These are phyloP conservation scores for Leucopsar rothschildi DNA, from an alignment of 2,113 vertebrate genomes.

Conservation along the genomic window DNA sequence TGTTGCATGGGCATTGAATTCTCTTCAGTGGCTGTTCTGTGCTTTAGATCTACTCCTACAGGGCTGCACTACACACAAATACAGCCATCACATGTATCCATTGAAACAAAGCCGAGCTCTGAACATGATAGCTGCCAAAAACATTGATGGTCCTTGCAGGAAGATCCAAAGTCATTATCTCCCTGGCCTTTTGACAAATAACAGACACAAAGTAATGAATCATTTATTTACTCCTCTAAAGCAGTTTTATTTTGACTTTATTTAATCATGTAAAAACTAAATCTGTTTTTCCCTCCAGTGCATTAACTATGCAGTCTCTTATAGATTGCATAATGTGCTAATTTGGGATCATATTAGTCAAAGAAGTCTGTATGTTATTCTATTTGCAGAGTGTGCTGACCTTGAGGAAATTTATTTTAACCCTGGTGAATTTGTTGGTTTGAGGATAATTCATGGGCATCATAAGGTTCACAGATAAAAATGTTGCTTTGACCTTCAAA, in stretches of 20 bases:
- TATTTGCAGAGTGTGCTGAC: conserved; percentile 15
- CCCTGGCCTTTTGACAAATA: background rate
- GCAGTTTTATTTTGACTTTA: conserved; percentile 7
- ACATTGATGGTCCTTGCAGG: background rate
- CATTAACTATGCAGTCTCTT: background rate
- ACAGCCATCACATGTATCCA: background rate
- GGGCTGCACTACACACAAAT: background rate
- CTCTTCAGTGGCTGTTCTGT: background rate
- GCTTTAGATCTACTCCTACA: background rate
- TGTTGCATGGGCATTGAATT: background rate
- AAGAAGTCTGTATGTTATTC: background rate
- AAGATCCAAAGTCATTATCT: background rate
- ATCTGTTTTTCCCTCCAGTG: background rate
- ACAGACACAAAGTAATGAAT: background rate
- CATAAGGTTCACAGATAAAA: conserved; percentile 36
- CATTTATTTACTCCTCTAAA: conserved; percentile 12
- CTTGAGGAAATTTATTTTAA: conserved; percentile 41
- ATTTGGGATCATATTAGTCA: conserved; percentile 12
- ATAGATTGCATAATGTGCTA: background rate
- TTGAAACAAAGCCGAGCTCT: background rate
- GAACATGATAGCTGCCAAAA: background rate
- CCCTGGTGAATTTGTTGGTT: conserved; percentile 7
- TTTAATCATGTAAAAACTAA: background rate
- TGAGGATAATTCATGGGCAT: conserved; percentile 12
- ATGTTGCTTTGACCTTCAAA: conserved; percentile 28